Evolutionary conservation across 2,888 invertebrate genomes (phyloP).

Genomic region (Cerastis rubricosa): DNA sequence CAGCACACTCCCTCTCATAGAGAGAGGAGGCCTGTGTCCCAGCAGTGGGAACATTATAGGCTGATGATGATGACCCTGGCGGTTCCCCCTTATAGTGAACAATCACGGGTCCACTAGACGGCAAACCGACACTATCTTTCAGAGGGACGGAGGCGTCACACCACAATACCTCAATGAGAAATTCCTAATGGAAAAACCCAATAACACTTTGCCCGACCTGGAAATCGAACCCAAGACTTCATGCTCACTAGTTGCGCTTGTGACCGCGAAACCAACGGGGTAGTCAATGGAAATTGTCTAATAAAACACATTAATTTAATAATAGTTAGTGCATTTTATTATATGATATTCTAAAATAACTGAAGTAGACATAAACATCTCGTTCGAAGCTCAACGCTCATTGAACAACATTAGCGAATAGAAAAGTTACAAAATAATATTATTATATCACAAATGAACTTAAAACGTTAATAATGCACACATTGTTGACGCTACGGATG

Average conservation of each 20-base stretch:
- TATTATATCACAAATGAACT: slow-evolving; percentile 65
- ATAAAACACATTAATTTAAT: slow-evolving; percentile 22
- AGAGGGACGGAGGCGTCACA: too few species aligned
- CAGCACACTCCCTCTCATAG: too few species aligned
- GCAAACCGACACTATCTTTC: too few species aligned
- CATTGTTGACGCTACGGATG: neutral
- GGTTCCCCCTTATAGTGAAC: too few species aligned
- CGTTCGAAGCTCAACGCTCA: slow-evolving; percentile 32
- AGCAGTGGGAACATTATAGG: too few species aligned
- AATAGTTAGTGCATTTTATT: slow-evolving; percentile 66
- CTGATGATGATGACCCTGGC: too few species aligned
- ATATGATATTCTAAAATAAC: slow-evolving; percentile 61
- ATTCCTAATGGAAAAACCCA: too few species aligned
- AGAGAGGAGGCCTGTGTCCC: too few species aligned
- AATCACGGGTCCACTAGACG: too few species aligned
- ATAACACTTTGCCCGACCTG: neutral
- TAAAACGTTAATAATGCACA: slow-evolving; percentile 54
- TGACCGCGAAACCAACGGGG: neutral
- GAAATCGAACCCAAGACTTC: neutral
- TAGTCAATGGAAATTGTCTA: neutral
- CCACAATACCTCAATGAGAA: too few species aligned
- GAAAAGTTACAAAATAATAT: slow-evolving; percentile 55
- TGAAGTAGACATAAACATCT: slow-evolving; percentile 57
- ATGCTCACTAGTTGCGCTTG: neutral
- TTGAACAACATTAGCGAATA: slow-evolving; percentile 53